Conservation (phyloP, 2,113 vertebrate species). For the Peromyscus leucopus region DNA sequence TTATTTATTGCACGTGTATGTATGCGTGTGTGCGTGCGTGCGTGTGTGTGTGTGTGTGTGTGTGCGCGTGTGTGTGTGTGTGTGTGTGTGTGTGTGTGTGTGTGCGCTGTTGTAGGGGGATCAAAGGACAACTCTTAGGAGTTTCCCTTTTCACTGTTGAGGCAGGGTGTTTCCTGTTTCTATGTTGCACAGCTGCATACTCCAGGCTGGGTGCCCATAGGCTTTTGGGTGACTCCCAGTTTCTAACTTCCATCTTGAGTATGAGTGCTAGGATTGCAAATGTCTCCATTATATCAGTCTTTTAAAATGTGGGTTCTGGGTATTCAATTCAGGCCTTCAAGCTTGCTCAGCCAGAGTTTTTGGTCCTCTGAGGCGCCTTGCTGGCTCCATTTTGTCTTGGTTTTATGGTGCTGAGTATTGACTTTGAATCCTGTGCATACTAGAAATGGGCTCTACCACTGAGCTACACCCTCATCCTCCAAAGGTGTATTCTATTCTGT, state of each 20-base stretch:
- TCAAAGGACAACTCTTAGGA: too few relatives aligned
- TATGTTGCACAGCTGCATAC: not conserved
- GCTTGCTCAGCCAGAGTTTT: not conserved
- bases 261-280: not conserved
- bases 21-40: not conserved
- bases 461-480: not conserved
- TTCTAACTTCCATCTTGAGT: not conserved
- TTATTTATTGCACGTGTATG: not conserved
- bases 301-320: not conserved
- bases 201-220: not conserved
- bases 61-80: not conserved
- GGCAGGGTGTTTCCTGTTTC: not conserved
- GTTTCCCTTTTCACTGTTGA: not conserved
- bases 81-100: not conserved
- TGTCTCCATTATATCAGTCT: not conserved
- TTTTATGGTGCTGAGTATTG: not conserved
- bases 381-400: not conserved
- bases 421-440: not conserved
- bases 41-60: not conserved
- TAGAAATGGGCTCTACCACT: not conserved
- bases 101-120: not conserved
- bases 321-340: too few relatives aligned
- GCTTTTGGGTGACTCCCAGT: not conserved
- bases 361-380: not conserved
- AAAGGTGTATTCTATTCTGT: not conserved